phyloP scores from a whole-genome alignment of 2,797 vertebrate species.

The Menidia menidia region DNA sequence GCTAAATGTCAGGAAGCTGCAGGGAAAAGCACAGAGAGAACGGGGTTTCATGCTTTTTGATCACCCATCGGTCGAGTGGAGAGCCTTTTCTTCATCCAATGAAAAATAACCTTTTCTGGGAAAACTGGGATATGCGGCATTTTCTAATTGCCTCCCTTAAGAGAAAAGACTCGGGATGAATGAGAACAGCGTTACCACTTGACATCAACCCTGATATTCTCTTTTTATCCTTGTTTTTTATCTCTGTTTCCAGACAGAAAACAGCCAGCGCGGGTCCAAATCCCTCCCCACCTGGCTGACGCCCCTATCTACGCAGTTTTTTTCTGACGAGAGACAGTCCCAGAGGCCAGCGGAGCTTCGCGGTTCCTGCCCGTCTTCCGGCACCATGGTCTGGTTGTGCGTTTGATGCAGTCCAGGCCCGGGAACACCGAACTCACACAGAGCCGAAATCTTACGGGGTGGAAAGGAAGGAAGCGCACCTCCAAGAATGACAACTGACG shows the following conservation, averaged over 20 bases:
- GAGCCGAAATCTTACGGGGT: constrained; percentile 56
- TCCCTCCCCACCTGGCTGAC: constrained; percentile 60
- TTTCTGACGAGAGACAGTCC: constrained; percentile 68
- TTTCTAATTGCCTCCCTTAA: constrained; percentile 47
- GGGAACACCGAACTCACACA: constrained; percentile 52
- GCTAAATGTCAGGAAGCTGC: constrained; percentile 73
- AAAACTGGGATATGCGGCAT: constrained; percentile 48
- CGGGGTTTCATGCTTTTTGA: constrained; percentile 61
- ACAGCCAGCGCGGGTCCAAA: constrained; percentile 48
- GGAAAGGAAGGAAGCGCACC: constrained; percentile 72
- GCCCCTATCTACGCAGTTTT: constrained; percentile 27
- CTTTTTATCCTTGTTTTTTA: constrained; percentile 36
- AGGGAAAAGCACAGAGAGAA: constrained; percentile 56
- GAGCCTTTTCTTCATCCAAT: constrained; percentile 60
- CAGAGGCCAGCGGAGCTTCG: constrained; percentile 65
- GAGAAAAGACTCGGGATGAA: constrained; percentile 42
- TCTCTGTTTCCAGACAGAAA: constrained; percentile 51
- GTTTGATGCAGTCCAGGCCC: constrained; percentile 76
- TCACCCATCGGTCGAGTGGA: constrained; percentile 68
- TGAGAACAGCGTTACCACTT: constrained; percentile 42
- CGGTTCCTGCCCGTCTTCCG: constrained; percentile 76
- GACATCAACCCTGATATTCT: constrained; percentile 58
- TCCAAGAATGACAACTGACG: constrained; percentile 49
- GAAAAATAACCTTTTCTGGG: constrained; percentile 59
- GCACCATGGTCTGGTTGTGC: constrained; percentile 69